These are phyloP conservation scores for Arizona elegans DNA, from an alignment of 2,113 vertebrate species.

Conservation along the genomic window DNA sequence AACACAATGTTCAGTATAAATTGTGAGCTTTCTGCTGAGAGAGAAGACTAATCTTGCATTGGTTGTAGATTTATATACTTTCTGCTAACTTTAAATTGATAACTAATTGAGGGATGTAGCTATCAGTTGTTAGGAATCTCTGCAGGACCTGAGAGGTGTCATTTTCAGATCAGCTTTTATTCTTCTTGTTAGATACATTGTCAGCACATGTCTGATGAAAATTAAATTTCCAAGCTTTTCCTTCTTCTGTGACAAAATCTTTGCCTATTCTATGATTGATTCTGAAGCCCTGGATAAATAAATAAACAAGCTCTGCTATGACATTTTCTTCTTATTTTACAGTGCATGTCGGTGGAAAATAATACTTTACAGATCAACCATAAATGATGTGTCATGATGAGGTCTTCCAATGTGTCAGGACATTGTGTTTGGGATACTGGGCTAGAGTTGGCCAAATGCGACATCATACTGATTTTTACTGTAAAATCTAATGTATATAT, in stretches of 20 bases:
- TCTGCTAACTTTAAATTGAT: slow-evolving; percentile 35
- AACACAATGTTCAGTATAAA: background rate
- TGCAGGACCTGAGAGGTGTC: background rate
- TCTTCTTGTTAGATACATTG: slow-evolving; percentile 34
- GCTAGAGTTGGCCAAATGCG: background rate
- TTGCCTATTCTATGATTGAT: slow-evolving; percentile 3
- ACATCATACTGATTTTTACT: background rate
- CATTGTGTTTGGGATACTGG: background rate
- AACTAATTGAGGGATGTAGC: background rate
- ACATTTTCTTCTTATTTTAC: background rate
- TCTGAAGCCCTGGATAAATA: slow-evolving; percentile 14
- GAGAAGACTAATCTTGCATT: slow-evolving; percentile 1
- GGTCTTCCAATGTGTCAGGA: background rate
- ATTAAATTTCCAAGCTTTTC: slow-evolving; percentile 28
- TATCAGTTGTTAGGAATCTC: background rate
- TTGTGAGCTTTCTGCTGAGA: background rate
- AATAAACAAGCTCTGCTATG: background rate
- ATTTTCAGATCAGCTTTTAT: slow-evolving; percentile 23
- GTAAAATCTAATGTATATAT: background rate
- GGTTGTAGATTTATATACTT: background rate
- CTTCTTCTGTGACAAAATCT: slow-evolving; percentile 33
- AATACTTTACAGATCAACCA: background rate
- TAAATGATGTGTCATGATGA: background rate
- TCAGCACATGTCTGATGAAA: slow-evolving; percentile 34
- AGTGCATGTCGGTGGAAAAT: background rate